Evolutionary conservation across 2,888 invertebrate species (phyloP), one percentile per base, ranked within the genome.

Genomic region (Spilarctia lutea): DNA sequence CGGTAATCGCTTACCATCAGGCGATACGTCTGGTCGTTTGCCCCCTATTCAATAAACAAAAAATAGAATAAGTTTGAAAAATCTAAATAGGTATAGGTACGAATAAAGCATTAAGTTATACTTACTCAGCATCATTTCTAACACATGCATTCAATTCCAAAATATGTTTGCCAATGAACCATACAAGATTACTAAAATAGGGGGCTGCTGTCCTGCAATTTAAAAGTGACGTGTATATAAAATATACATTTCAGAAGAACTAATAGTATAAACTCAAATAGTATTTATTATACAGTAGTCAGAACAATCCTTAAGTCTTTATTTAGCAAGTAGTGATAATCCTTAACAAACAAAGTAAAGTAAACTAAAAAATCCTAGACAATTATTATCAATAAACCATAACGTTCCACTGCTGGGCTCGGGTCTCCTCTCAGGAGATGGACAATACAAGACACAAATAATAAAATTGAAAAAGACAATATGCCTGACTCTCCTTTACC

Each of bases 101-200:
- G n/a, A 73, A 68, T 56, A 18, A 72, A 68, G 72, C 48, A 71
- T 75, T 42, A 66, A 70, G 71, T 74, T 68, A 74, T 82, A 97
- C 98, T 97, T 96, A 99, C 98, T 99, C 99, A 79, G 98, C 98
- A 94, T 99, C 99, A 88, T 98, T 98, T 88, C 99, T 97, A 65
- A 99, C 98, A 94, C 99, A 99, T 6, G 97, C 97, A 92, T 99
- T 99, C 83, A 99, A 96, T 91, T 99, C 99, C 83, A 99, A 96
- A 82, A 99, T 99, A 91, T 99, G 99, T 95, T 99, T 99, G 73
- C 99, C 99, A 89, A 99, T 99, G 90, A 99, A 99, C 99, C 99
- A 99, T 66, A 99, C 99, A 75, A 99, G 97, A 94, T 99, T 99
- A 84, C 99, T 99, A 92, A 99, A 99, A 95, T 99, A 99, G 1